Conservation (phyloP, 1,140 invertebrate species). For the Hylaeus anthracinus region DNA sequence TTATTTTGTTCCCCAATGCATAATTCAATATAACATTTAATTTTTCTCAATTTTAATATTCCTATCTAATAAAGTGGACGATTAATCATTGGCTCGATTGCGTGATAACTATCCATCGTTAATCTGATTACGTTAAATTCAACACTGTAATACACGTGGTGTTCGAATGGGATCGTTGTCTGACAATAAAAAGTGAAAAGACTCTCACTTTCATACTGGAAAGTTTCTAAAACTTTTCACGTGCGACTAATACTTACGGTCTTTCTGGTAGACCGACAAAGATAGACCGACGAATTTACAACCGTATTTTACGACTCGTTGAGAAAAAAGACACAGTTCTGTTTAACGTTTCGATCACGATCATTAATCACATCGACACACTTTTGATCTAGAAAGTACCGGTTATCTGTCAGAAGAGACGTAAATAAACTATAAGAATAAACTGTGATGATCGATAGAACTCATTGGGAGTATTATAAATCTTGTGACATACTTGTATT, state of each 20-base stretch:
- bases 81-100: no score
- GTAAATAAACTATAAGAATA: not conserved
- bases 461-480: no score
- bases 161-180: conserved; percentile 43
- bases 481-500: no score
- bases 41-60: no score
- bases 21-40: no score
- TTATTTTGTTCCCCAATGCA: no score
- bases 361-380: conserved; percentile 7
- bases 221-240: conserved; percentile 63
- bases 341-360: not conserved
- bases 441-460: no score
- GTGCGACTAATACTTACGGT: not conserved
- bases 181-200: conserved; percentile 72
- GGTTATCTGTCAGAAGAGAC: not conserved
- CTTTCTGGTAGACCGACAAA: not conserved
- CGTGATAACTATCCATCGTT: not conserved
- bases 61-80: no score
- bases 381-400: conserved; percentile 6
- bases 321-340: not conserved
- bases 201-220: conserved; percentile 66
- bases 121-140: not conserved
- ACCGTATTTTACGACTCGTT: conserved; percentile 15
- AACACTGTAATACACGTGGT: not conserved
- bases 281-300: not conserved